Evolutionary conservation across 2,113 vertebrate genomes (phyloP).

Genomic region (Myanophis thanlyinensis): DNA sequence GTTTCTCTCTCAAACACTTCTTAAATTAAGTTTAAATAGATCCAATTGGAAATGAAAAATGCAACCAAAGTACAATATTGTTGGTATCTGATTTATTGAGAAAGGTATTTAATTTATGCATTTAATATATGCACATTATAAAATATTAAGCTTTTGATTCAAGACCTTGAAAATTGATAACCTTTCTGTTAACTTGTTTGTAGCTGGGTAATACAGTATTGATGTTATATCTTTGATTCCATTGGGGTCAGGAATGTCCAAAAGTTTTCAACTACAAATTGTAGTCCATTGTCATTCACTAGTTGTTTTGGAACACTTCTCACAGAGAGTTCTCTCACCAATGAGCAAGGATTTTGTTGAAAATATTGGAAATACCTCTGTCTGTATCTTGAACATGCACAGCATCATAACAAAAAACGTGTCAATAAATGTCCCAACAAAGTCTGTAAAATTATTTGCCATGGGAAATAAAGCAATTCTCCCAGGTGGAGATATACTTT

Average conservation of each 20-base stretch:
- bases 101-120: background rate
- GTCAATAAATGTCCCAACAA: background rate
- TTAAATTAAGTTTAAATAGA: background rate
- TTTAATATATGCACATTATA: background rate
- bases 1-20: background rate
- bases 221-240: background rate
- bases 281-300: background rate
- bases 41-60: background rate
- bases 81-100: background rate
- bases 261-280: background rate
- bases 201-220: background rate
- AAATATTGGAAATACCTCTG: background rate
- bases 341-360: background rate
- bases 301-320: background rate
- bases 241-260: background rate
- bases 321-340: background rate
- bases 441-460: background rate
- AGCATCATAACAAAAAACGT: background rate
- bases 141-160: background rate
- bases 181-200: background rate
- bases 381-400: background rate
- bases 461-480: background rate
- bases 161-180: background rate
- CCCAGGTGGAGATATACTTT: background rate
- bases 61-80: background rate